Percentiles rank a stretch among this genome's conserved stretches.
phyloP scores from a whole-genome alignment of 2,888 invertebrate species.

The Drosophila rellima region DNA sequence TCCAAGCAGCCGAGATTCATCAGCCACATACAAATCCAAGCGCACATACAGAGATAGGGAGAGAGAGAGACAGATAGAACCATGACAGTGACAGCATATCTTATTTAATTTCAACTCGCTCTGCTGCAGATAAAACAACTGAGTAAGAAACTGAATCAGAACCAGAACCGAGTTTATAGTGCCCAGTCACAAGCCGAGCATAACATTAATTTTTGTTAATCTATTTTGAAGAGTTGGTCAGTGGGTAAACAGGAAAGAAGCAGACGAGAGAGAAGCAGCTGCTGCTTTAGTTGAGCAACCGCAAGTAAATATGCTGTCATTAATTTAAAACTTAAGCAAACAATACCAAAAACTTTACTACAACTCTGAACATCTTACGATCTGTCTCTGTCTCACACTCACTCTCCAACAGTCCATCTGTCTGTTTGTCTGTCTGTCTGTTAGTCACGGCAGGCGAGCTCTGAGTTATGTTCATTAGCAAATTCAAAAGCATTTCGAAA shows the following conservation, averaged over 20 bases:
- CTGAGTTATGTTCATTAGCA: constrained; percentile 82
- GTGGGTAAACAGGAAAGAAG: constrained; percentile 33
- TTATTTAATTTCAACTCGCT: constrained; percentile 71
- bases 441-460: constrained; percentile 39
- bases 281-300: constrained; percentile 54
- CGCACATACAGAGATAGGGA: constrained; percentile 16
- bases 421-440: constrained; percentile 30
- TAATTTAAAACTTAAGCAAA: constrained; percentile 77
- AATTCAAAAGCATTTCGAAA: constrained; percentile 70
- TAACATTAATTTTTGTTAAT: constrained; percentile 81
- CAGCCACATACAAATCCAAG: constrained; percentile 36
- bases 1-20: constrained; percentile 60
- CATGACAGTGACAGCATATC: constrained; percentile 73
- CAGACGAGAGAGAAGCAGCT: constrained; percentile 6
- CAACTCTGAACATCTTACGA: constrained; percentile 9
- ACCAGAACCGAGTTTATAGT: constrained; percentile 31
- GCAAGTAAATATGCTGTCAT: constrained; percentile 79
- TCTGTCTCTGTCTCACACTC: neutral
- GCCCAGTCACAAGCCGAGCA: constrained; percentile 48
- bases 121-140: constrained; percentile 43
- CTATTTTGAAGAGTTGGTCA: constrained; percentile 75
- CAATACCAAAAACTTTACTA: constrained; percentile 61
- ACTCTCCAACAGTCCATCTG: constrained; percentile 10
- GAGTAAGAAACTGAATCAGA: constrained; percentile 17
- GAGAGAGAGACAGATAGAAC: constrained; percentile 24